Evolutionary conservation across 2,888 invertebrate genomes (phyloP), one percentile per base, ranked within the genome.

Genomic region (Brassicogethes aeneus): DNA sequence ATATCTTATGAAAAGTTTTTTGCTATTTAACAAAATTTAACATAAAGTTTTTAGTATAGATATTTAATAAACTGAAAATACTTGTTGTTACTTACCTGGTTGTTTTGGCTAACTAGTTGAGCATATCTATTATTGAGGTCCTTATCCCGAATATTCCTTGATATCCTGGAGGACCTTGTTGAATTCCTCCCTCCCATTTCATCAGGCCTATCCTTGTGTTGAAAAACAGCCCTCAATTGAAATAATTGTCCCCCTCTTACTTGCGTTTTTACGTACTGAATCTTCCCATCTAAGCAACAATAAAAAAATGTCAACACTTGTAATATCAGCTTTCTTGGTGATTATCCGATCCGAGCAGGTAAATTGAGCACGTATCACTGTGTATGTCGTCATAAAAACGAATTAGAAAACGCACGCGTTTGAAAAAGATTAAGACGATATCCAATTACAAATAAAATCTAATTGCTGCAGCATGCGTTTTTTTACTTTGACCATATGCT

Each of bases 161-260:
- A 58, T 45, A 60, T 46, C 43, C 56, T 47, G 13, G 58, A 57
- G 3, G 60, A 59, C 40, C 54, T 50, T n/a, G 56, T 58, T 30
- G 57, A 57, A 16, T 55, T 56, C 16, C 56, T 60, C 39, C 57
- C 51, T 31, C 59, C 45, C 37, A 52, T 55, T 10, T 54, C 56
- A 17, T 56, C 60, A 15, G 54, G 54, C 36, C 55, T 71, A 0
- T 75, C 75, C 48, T 82, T 78, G 65, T 85, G 85, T 45, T 84
- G 84, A 64, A 84, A 85, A 34, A 85, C 83, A 1, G 84, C 85
- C 10, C 85, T 71, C 34, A 85, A 68, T 33, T 82, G 77, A 52
- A 84, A 76, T 29, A 84, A 80, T 46, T 84, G 83, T 0, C 85
- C 85, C 1, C 80, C 79, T 38, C 79, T 70, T 32, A 81, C 79